Evolutionary conservation across 2,888 invertebrate species (phyloP).

Genomic region (Amphipoea lucens): DNA sequence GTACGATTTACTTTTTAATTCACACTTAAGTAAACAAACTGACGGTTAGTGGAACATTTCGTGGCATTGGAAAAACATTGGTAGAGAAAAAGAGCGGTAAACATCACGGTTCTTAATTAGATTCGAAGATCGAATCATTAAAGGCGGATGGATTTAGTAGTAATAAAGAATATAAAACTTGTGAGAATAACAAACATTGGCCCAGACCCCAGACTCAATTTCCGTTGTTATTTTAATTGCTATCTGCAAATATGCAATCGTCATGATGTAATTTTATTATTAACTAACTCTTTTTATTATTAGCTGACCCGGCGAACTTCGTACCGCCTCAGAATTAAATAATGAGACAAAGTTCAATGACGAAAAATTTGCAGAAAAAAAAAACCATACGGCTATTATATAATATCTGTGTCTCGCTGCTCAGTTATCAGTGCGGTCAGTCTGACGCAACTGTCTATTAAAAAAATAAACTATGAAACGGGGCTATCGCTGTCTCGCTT

Average conservation of each 20-base stretch:
- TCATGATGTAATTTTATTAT: background rate
- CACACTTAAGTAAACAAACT: conserved; percentile 31
- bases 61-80: conserved; percentile 43
- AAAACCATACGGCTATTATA: too few species aligned
- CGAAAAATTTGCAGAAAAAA: too few species aligned
- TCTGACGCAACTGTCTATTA: too few species aligned
- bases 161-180: background rate
- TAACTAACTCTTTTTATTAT: too few species aligned
- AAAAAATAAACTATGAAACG: too few species aligned
- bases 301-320: background rate
- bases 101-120: conserved; percentile 40
- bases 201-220: background rate
- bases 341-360: too few species aligned
- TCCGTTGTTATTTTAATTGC: background rate
- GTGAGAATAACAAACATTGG: conserved; percentile 13
- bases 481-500: too few species aligned
- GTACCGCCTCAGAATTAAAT: too few species aligned
- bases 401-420: too few species aligned
- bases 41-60: conserved; percentile 12
- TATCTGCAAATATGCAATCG: background rate
- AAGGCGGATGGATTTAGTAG: conserved; percentile 2
- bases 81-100: conserved; percentile 17
- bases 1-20: conserved; percentile 44
- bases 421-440: too few species aligned
- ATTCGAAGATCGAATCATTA: conserved; percentile 35